Evolutionary conservation across 2,113 vertebrate genomes (phyloP).

Genomic region (Ranitomeya variabilis): DNA sequence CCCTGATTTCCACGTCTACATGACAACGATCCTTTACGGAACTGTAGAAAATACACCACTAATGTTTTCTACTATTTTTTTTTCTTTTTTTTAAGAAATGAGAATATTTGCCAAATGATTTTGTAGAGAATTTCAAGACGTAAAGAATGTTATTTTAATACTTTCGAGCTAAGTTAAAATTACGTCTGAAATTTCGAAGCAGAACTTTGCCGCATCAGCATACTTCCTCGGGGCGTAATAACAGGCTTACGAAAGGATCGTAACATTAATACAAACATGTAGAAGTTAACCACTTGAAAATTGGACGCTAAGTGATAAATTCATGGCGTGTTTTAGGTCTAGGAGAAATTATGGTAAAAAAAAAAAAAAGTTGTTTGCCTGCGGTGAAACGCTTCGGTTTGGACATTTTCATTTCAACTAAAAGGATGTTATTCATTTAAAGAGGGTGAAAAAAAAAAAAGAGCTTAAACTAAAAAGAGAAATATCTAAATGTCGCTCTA

Average conservation of each 20-base stretch:
- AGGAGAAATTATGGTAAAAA: background rate
- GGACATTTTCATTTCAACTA: background rate
- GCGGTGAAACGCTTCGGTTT: background rate
- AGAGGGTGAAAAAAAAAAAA: background rate
- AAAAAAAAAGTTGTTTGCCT: background rate
- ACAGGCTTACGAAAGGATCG: background rate
- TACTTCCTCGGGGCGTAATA: slow-evolving; percentile 24
- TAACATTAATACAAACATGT: slow-evolving; percentile 32
- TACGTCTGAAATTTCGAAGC: background rate
- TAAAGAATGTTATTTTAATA: slow-evolving; percentile 24
- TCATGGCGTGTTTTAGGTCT: slow-evolving; percentile 9
- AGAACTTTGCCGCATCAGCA: slow-evolving; percentile 24
- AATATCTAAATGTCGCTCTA: background rate
- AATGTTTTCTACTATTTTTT: background rate
- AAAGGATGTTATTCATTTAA: slow-evolving; percentile 23
- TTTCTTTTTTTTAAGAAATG: background rate
- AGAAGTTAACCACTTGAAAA: slow-evolving; percentile 34
- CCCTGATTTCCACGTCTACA: background rate
- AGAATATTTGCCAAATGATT: slow-evolving; percentile 25
- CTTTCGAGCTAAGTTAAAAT: slow-evolving; percentile 10
- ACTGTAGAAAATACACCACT: background rate
- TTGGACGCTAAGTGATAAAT: slow-evolving; percentile 21
- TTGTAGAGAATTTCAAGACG: background rate
- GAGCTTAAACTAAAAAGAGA: background rate
- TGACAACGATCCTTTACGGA: background rate